Conservation (phyloP, 2,113 vertebrate species). For the Origma solitaria region DNA sequence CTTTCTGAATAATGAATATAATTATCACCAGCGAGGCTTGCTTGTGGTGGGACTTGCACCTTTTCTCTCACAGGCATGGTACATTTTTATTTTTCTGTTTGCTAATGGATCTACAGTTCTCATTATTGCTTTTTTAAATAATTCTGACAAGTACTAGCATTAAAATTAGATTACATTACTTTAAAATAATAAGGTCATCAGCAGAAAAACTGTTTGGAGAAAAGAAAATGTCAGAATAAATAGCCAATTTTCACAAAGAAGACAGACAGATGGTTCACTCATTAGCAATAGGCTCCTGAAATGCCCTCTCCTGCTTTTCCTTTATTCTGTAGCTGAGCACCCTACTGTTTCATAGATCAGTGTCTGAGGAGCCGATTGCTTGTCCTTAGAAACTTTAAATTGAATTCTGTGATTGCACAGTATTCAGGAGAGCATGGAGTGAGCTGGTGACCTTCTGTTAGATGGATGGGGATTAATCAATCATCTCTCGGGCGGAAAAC, state of each 20-base stretch:
- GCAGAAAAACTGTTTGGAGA: not conserved
- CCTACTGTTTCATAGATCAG: not conserved
- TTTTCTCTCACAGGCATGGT: not conserved
- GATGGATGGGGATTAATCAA: not conserved
- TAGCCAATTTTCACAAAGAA: not conserved
- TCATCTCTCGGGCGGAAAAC: rapidly evolving
- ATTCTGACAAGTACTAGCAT: not conserved
- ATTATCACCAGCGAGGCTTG: not conserved
- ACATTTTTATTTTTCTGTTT: not conserved
- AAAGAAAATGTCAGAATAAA: conserved; percentile 19
- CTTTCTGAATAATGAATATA: conserved; percentile 2
- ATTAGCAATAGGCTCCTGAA: conserved; percentile 15
- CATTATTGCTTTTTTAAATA: not conserved
- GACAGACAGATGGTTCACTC: conserved; percentile 42
- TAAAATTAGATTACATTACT: conserved; percentile 3
- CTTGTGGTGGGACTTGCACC: not conserved
- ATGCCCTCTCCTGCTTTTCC: not conserved
- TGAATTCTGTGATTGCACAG: not conserved
- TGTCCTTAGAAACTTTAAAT: not conserved
- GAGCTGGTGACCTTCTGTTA: not conserved
- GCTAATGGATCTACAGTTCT: not conserved
- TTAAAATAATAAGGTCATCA: conserved; percentile 19
- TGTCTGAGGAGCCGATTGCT: not conserved
- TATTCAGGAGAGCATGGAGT: not conserved
- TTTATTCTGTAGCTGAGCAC: conserved; percentile 11